Evolutionary conservation across 2,888 invertebrate species (phyloP).

Genomic region (Sepiola atlantica): DNA sequence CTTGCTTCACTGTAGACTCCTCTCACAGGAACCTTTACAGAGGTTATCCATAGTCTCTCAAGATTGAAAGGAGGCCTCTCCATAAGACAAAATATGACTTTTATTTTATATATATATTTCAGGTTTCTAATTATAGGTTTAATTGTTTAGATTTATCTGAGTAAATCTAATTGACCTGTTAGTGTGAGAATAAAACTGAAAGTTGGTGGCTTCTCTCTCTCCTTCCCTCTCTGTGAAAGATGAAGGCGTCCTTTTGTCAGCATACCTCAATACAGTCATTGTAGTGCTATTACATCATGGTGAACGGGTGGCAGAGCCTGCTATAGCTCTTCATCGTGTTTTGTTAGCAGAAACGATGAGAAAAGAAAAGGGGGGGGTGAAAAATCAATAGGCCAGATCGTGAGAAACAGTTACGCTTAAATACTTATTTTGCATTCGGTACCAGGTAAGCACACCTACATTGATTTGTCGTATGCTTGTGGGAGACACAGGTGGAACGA

Average conservation of each 20-base stretch:
- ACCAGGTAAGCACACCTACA: not conserved
- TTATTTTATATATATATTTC: too few relatives aligned
- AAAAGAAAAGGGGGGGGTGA: not conserved
- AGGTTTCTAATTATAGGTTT: not conserved
- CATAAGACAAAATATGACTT: too few relatives aligned
- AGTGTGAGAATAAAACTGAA: not conserved
- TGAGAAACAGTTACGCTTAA: not conserved
- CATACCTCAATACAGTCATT: not conserved
- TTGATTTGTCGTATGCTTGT: not conserved
- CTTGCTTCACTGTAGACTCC: too few relatives aligned
- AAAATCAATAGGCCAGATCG: not conserved
- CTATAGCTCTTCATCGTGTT: not conserved
- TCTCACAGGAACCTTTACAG: too few relatives aligned
- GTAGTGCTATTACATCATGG: not conserved
- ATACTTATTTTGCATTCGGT: not conserved
- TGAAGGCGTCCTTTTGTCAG: not conserved
- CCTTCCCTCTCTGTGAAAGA: not conserved
- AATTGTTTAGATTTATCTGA: not conserved
- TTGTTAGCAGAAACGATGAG: not conserved
- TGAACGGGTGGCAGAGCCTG: not conserved
- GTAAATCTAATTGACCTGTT: not conserved
- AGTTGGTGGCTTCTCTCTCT: not conserved
- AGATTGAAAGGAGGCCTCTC: too few relatives aligned
- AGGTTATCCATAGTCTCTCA: too few relatives aligned
- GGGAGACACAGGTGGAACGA: too few relatives aligned